These are phyloP conservation scores for Formica selysi DNA, from an alignment of 1,140 invertebrate genomes.

Conservation along the genomic window DNA sequence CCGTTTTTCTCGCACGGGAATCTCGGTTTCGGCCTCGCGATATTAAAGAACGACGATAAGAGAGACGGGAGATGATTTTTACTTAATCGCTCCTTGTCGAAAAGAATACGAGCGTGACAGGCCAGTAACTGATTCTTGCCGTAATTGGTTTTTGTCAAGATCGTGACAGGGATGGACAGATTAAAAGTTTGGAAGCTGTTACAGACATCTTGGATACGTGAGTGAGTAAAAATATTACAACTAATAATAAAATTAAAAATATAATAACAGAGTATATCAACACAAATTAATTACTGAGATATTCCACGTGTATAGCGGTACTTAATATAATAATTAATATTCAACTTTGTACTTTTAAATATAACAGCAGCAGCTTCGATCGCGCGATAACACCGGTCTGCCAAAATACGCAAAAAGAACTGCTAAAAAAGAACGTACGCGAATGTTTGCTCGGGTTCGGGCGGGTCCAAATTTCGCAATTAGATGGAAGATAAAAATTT, in stretches of 20 bases:
- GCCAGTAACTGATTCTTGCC: conserved; percentile 3
- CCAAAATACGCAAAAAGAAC: background rate
- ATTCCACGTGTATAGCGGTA: background rate
- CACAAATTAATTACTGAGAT: background rate
- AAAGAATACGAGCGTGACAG: background rate
- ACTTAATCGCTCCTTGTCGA: background rate
- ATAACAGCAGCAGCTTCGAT: too few relatives aligned
- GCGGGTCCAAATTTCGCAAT: conserved; percentile 20
- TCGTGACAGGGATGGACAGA: background rate
- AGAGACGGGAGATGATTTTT: conserved; percentile 14
- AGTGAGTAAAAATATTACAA: background rate
- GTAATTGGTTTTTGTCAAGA: conserved; percentile 1
- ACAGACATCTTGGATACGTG: background rate
- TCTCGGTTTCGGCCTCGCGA: background rate
- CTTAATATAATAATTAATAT: conserved; percentile 20
- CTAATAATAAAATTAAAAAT: background rate
- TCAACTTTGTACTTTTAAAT: background rate
- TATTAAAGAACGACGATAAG: conserved; percentile 24
- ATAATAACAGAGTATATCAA: too few relatives aligned
- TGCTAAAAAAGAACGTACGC: conserved; percentile 9
- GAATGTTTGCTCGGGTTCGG: conserved; percentile 23
- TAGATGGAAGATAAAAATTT: conserved; percentile 24
- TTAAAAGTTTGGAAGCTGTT: background rate
- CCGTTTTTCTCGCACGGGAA: conserved; percentile 11
- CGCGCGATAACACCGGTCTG: background rate